phyloP scores from a whole-genome alignment of 1,140 invertebrate genomes.

The Trichonephila clavipes region DNA sequence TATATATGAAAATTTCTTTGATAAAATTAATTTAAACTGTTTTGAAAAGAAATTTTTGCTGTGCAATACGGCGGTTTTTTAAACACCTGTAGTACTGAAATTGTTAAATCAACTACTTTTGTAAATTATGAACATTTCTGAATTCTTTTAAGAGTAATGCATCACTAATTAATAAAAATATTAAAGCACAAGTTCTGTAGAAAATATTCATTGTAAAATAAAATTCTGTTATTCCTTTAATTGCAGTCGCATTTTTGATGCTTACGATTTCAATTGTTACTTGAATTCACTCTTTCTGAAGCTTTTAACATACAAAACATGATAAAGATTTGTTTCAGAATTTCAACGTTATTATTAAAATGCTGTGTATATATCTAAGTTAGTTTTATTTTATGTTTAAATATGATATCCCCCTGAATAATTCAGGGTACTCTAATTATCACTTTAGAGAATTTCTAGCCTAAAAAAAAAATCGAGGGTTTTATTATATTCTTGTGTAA shows the following conservation, averaged over 20 bases:
- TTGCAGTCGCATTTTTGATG: not conserved
- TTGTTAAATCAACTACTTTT: not conserved
- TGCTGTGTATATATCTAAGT: too few relatives aligned
- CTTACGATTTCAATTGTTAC: too few relatives aligned
- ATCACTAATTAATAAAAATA: conserved; percentile 42
- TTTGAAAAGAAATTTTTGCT: conserved; percentile 23
- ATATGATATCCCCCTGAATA: too few relatives aligned
- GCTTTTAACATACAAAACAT: too few relatives aligned
- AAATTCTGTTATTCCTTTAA: conserved; percentile 59
- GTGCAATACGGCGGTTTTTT: not conserved
- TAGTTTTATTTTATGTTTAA: too few relatives aligned
- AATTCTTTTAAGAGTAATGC: not conserved
- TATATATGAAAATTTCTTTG: not conserved
- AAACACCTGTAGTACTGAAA: not conserved
- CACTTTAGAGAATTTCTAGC: too few relatives aligned
- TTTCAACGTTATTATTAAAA: too few relatives aligned
- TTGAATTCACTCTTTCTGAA: too few relatives aligned
- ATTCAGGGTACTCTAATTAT: too few relatives aligned
- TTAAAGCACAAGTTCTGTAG: conserved; percentile 39
- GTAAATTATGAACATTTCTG: not conserved
- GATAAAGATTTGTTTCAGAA: too few relatives aligned
- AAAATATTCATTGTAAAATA: conserved; percentile 70
- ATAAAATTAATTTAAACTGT: not conserved
- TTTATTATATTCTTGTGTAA: too few relatives aligned
- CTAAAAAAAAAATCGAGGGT: too few relatives aligned